Evolutionary conservation across 2,113 vertebrate genomes (phyloP).

Genomic region (Mohoua ochrocephala): DNA sequence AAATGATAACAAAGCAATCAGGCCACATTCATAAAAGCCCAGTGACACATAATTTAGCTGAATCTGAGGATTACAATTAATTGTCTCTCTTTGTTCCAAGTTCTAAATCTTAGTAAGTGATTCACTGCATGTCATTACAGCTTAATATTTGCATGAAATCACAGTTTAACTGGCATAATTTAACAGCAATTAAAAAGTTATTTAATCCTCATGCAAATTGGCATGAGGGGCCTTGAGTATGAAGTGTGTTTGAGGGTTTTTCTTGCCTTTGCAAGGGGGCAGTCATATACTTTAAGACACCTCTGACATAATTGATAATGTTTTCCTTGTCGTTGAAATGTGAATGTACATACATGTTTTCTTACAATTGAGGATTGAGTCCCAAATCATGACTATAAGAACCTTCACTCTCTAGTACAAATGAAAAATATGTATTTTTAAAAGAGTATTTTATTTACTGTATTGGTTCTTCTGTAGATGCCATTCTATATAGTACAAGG

Average conservation of each 20-base stretch:
- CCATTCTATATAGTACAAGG: background rate
- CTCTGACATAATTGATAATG: slow-evolving; percentile 29
- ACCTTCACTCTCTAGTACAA: background rate
- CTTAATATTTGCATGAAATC: slow-evolving; percentile 97
- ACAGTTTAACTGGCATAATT: slow-evolving; percentile 93
- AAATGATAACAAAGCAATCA: slow-evolving; percentile 79
- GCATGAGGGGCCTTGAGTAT: slow-evolving; percentile 71
- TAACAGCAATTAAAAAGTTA: slow-evolving; percentile 94
- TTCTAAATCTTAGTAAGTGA: slow-evolving; percentile 87
- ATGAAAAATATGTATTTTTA: background rate
- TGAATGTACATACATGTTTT: background rate
- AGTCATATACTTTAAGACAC: slow-evolving; percentile 41
- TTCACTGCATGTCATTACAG: slow-evolving; percentile 90
- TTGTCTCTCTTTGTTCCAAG: slow-evolving; percentile 85
- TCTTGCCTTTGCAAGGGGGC: slow-evolving; percentile 43
- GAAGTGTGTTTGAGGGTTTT: slow-evolving; percentile 51
- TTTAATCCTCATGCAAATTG: slow-evolving; percentile 86
- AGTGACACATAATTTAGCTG: slow-evolving; percentile 76
- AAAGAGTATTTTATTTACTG: background rate
- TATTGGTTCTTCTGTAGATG: background rate
- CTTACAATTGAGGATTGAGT: slow-evolving; percentile 8
- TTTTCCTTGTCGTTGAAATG: slow-evolving; percentile 38
- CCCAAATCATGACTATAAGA: background rate
- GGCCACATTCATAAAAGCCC: slow-evolving; percentile 74
- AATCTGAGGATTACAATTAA: slow-evolving; percentile 85